These are phyloP conservation scores for Aldabrachelys gigantea DNA, from an alignment of 2,113 vertebrate species.

Conservation along the genomic window DNA sequence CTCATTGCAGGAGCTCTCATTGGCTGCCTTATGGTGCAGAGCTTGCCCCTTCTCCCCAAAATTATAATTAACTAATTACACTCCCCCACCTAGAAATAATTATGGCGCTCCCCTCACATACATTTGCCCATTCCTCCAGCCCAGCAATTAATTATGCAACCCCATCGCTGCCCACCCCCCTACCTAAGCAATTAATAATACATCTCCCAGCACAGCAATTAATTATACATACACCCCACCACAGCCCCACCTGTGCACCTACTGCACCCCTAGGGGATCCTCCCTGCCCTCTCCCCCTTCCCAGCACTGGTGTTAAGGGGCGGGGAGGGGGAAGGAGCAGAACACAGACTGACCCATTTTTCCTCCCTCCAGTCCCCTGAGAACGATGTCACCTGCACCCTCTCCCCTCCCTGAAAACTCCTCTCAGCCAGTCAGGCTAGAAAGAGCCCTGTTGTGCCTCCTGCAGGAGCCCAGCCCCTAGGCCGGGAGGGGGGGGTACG, in stretches of 20 bases:
- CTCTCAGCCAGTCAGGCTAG: too few species aligned
- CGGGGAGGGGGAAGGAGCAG: background rate
- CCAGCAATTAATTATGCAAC: background rate
- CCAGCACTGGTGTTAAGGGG: background rate
- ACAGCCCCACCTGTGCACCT: background rate
- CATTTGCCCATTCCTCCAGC: too few species aligned
- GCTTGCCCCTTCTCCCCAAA: too few species aligned
- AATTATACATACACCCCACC: background rate
- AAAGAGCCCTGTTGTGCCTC: too few species aligned
- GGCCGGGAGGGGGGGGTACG: fast-evolving
- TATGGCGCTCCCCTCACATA: too few species aligned
- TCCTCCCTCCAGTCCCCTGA: fast-evolving
- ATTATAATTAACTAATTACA: too few species aligned
- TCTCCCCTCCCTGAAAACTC: background rate
- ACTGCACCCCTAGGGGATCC: background rate
- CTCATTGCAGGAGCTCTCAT: too few species aligned
- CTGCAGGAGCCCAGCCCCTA: too few species aligned
- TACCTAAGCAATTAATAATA: background rate
- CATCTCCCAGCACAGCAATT: background rate
- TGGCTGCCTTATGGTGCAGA: too few species aligned
- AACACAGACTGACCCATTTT: background rate
- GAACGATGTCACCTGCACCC: background rate
- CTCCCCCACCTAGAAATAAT: too few species aligned
- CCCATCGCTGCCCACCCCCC: background rate
- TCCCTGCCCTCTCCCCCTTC: background rate